phyloP scores from a whole-genome alignment of 1,140 invertebrate genomes.

The Calliphora vicina region DNA sequence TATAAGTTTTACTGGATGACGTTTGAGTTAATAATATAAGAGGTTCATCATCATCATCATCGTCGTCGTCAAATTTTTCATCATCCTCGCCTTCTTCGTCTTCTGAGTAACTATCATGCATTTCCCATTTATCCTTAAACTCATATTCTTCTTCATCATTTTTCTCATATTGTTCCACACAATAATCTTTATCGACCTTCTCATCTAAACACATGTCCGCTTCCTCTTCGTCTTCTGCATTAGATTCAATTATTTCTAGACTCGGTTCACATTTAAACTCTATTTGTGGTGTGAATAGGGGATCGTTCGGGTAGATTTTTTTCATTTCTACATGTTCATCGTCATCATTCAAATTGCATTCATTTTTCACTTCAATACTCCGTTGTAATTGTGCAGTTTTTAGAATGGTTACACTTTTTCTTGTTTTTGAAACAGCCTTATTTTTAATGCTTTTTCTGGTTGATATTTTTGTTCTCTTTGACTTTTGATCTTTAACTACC shows the following conservation, averaged over 20 bases:
- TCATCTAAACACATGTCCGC: background rate
- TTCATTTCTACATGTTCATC: background rate
- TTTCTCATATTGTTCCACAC: background rate
- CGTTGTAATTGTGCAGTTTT: background rate
- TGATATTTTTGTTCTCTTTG: background rate
- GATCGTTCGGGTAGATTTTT: background rate
- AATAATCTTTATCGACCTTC: no score
- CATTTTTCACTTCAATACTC: background rate
- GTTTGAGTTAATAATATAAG: background rate
- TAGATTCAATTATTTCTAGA: background rate
- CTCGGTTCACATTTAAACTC: background rate
- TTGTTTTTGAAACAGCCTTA: background rate
- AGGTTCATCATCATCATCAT: slow-evolving; percentile 1
- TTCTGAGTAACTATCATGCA: no score
- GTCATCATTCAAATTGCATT: background rate
- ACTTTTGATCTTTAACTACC: background rate
- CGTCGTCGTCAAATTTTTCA: background rate
- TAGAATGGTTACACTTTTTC: background rate
- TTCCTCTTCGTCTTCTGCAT: background rate
- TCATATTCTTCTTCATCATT: background rate
- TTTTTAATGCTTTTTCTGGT: background rate
- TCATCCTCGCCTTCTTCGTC: background rate
- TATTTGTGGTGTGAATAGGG: background rate
- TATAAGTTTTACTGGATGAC: background rate
- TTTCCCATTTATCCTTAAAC: background rate